Base-by-base conservation (phyloP, 92 coral and sea anemone species). In the Epizoanthus scotinus region DNA sequence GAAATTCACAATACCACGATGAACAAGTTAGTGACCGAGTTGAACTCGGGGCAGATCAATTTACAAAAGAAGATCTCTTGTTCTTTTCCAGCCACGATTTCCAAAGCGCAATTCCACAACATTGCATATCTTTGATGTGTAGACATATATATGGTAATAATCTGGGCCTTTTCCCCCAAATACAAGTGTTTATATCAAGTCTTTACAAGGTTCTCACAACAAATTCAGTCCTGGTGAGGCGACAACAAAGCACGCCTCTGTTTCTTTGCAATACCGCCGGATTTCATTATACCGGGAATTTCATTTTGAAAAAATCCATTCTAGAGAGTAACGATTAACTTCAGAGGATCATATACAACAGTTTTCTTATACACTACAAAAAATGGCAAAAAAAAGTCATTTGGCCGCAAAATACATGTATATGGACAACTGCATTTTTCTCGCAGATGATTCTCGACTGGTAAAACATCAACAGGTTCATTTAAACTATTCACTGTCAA, bases 231-330 rank as follows among this genome's bases (percentile, higher is more conserved):
- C 61, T 6, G 68, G 81, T 59, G 68, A 2, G 67, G 38, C 34
- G 19, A 36, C 12, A 50, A 74, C 50, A 34, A 57, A 59, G 63
- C 60, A 44, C 24, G 38, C 12, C 15, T 58, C 56, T 75, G 55
- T 58, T 67, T 60, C 36, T 38, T 7, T 57, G 68, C 50, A 54
- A 21, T 3, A 60, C 15, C 81, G 36, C 40, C 40, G 40, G 40
- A 75, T 21, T 75, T 75, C 59, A 75, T 59, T 59, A 36, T n/a
- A 36, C 54, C 20, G 57, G 47, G 59, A 59, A 75, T 40, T 75
- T 57, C 53, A 22, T 21, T 59, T 75, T 40, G 14, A 59, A 42
- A 29, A 75, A 17, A 38, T 2, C 36, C 17, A 58, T 18, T 28
- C 70, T 64, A 44, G n/a, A 29, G n/a, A 2, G n/a, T 29, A 64